Evolutionary conservation across 2,113 vertebrate species (phyloP).

Genomic region (Gulo gulo): DNA sequence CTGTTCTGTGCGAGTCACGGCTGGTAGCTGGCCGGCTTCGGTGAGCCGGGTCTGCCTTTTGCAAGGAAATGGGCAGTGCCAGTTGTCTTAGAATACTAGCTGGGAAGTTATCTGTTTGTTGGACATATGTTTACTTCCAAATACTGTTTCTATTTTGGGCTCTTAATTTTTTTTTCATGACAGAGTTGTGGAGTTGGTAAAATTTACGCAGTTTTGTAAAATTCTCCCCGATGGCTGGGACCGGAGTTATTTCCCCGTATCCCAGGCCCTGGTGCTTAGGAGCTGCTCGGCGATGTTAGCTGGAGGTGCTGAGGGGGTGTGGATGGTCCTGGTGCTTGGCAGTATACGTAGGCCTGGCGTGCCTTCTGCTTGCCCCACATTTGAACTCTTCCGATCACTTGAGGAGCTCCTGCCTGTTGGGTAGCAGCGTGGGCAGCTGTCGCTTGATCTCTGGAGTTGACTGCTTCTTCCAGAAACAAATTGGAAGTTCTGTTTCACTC

Average conservation of each 20-base stretch:
- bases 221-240: neutral
- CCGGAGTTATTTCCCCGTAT: neutral
- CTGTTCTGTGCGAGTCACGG: neutral
- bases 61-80: neutral
- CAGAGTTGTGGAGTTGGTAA: neutral
- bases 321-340: neutral
- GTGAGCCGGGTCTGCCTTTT: neutral
- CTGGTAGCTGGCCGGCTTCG: neutral
- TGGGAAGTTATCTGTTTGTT: neutral
- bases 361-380: neutral
- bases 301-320: neutral
- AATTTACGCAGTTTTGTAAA: neutral
- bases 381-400: neutral
- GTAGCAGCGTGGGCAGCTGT: too few species aligned
- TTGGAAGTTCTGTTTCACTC: neutral
- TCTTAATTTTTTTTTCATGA: neutral
- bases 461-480: neutral
- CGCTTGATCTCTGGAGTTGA: neutral
- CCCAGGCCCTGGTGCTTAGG: neutral
- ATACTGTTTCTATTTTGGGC: neutral
- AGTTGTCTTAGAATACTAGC: neutral
- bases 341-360: neutral
- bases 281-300: neutral
- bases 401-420: neutral
- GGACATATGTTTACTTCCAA: neutral